phyloP scores from a whole-genome alignment of 2,797 vertebrate genomes.

The Molossus alvarezi region DNA sequence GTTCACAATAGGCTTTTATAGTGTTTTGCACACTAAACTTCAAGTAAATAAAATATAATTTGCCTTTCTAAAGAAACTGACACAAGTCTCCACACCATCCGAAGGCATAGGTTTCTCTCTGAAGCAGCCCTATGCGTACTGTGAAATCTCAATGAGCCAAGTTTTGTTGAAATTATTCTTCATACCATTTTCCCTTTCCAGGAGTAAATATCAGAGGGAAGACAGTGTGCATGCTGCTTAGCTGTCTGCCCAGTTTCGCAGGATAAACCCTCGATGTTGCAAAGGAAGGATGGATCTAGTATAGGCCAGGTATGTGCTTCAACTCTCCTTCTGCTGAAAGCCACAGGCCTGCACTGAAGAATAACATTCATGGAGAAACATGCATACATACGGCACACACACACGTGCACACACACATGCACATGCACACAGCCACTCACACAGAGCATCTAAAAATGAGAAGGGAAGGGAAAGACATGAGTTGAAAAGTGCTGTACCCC shows the following conservation, averaged over 20 bases:
- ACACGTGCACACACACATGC: too few relatives aligned
- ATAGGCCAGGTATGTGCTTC: conserved; percentile 25
- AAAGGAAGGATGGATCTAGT: background rate
- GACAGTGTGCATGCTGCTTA: conserved; percentile 20
- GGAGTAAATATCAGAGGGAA: conserved; percentile 65
- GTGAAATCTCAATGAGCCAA: conserved; percentile 57
- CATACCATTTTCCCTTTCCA: background rate
- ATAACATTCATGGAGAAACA: conserved; percentile 58
- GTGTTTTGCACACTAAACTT: background rate
- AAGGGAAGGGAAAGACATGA: conserved; percentile 55
- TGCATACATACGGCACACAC: background rate
- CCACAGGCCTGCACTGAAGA: conserved; percentile 52
- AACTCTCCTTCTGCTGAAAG: conserved; percentile 44
- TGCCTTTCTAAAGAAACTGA: conserved; percentile 63
- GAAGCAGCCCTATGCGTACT: conserved; percentile 55
- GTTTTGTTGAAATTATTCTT: conserved; percentile 65
- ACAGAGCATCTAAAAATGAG: conserved; percentile 28
- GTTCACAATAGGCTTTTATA: background rate
- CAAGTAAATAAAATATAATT: conserved; percentile 46
- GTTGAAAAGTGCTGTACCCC: conserved; percentile 38
- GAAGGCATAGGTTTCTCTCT: conserved; percentile 16
- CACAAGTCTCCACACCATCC: background rate
- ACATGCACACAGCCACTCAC: rapidly evolving
- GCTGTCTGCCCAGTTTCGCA: background rate
- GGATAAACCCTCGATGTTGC: background rate